phyloP scores from a whole-genome alignment of 2,797 vertebrate species.

The Rhadinocentrus ornatus region DNA sequence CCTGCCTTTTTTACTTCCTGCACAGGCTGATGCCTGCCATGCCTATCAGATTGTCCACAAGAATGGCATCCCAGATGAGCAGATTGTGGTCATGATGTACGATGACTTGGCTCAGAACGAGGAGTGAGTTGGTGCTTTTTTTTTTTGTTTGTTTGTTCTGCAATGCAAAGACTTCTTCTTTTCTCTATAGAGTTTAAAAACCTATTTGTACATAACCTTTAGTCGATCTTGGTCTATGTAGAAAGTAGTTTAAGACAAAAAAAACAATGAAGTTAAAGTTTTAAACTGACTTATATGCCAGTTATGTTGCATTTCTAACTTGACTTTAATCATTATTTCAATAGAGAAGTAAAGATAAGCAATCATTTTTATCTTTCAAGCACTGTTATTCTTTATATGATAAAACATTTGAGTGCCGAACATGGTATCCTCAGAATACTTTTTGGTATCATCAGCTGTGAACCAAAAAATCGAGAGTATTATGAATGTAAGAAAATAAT shows the following conservation, averaged over 20 bases:
- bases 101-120: conserved; percentile 91
- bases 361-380: not conserved
- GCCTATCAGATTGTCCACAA: conserved; percentile 95
- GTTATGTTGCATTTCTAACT: not conserved
- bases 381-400: not conserved
- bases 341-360: not conserved
- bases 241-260: not conserved
- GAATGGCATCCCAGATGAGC: conserved; percentile 96
- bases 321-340: not conserved
- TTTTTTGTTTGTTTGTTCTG: not conserved
- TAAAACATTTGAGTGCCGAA: not conserved
- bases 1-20: not conserved
- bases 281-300: not conserved
- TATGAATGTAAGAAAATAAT: too few species aligned
- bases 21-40: conserved; percentile 94
- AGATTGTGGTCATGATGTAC: conserved; percentile 98
- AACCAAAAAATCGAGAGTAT: too few species aligned
- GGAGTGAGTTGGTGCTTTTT: conserved; percentile 84
- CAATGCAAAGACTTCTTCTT: not conserved
- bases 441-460: not conserved
- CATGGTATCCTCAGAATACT: not conserved
- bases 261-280: not conserved
- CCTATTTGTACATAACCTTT: not conserved
- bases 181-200: not conserved
- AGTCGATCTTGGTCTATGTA: not conserved